Base-by-base conservation (phyloP, 2,797 vertebrate genomes). In the Pipistrellus pygmaeus region DNA sequence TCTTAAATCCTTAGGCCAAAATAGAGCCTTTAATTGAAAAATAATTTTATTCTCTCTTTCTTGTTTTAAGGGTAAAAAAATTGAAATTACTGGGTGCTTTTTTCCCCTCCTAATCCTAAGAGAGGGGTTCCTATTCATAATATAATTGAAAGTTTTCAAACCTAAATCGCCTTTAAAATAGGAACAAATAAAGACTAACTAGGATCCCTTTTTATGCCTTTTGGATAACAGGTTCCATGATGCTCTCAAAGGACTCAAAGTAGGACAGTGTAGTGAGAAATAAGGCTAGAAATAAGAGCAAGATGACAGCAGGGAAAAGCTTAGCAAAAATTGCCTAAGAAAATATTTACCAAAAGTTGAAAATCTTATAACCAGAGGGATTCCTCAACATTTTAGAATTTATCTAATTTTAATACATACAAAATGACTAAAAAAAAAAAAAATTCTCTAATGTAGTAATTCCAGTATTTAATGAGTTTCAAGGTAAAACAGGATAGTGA, bases 81-180 rank as follows among this genome's bases (percentile, higher is more conserved):
- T 95, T 96, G 78, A 96, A 96, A 96, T 96, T 86, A 66, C 73
- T 95, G 13, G 27, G 8, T 51, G 89, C 83, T 89, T 95, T 96
- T 97, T 96, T 96, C 96, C 11, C 8, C 44, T 95, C 88, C 48
- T 76, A 72, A 38, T 97, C 96, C 97, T 97, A 95, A 86, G 96
- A 97, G 97, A 95, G 96, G 81, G 86, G 96, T 97, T 73, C 80
- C 92, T 92, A 95, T 97, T 97, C 96, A 96, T 96, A 93, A 96
- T 92, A 97, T 97, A 97, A 97, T 97, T 97, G 93, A 96, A 96
- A 95, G 86, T 92, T 96, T 96, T 88, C 88, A 87, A 96, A 91
- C 90, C 35, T 92, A 97, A 96, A 96, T 96, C 84, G 82, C 35
- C 85, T 94, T 96, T 94, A 94, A 96, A 95, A 96, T 73, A 87